A percentile compares a stretch with the other conserved stretches of the same genome.
Evolutionary conservation across 2,888 invertebrate species (phyloP).

Genomic region (Azorinus chamasolen): DNA sequence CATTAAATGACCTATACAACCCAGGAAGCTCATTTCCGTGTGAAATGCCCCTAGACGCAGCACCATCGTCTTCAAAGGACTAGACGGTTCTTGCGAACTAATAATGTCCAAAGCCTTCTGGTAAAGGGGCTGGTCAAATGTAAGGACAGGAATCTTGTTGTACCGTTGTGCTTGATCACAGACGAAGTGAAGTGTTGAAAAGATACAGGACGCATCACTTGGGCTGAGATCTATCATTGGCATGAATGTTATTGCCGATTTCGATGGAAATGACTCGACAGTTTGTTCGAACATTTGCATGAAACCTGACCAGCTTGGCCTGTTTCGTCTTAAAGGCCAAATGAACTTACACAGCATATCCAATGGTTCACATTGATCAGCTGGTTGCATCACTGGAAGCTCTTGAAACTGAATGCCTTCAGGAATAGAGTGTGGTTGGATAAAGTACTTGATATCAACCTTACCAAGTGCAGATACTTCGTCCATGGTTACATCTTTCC

Average conservation of each 20-base stretch:
- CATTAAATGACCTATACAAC: constrained; percentile 57
- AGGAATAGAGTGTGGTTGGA: background rate
- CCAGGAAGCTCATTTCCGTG: constrained; percentile 63
- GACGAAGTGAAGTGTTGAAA: constrained; percentile 53
- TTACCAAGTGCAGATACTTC: constrained; percentile 2
- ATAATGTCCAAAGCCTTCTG: constrained; percentile 48
- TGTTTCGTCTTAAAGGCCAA: background rate
- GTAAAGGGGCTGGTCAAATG: constrained; percentile 69
- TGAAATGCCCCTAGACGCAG: constrained; percentile 49
- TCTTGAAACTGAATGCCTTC: background rate
- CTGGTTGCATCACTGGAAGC: background rate
- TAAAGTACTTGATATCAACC: constrained; percentile 1
- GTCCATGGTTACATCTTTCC: background rate
- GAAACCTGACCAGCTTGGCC: constrained; percentile 4
- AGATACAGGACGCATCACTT: constrained; percentile 31
- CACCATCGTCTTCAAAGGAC: constrained; percentile 12
- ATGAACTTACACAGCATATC: constrained; percentile 1
- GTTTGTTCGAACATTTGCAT: constrained; percentile 13
- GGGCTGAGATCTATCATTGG: background rate
- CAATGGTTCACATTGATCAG: background rate
- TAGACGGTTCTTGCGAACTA: background rate
- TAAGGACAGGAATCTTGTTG: constrained; percentile 46
- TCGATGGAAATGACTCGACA: background rate
- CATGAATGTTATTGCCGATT: constrained; percentile 6
- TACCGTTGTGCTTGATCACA: constrained; percentile 19